A percentile compares a stretch with the other conserved stretches of the same genome.
Conservation (phyloP, 2,113 vertebrate species). For the Camelus dromedarius region DNA sequence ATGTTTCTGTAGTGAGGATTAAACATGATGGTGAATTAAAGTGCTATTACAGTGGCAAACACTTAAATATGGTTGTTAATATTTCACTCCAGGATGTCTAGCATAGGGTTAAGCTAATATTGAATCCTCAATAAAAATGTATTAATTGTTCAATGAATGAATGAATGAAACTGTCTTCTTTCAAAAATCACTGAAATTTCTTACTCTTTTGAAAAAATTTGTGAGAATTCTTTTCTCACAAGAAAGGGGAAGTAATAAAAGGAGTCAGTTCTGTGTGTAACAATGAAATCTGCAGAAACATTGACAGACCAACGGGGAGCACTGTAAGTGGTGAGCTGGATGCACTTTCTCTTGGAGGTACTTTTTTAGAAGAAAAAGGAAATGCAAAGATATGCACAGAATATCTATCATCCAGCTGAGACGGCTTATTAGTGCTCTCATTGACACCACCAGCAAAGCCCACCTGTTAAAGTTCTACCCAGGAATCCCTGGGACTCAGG, state of each 20-base stretch:
- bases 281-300: slow-evolving; percentile 51
- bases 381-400: slow-evolving; percentile 73
- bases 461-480: slow-evolving; percentile 42
- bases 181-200: background rate
- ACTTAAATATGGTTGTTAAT: background rate
- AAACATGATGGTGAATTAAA: background rate
- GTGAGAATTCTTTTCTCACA: background rate
- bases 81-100: background rate
- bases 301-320: slow-evolving; percentile 32
- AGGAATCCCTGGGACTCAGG: background rate
- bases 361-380: slow-evolving; percentile 61
- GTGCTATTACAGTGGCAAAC: background rate
- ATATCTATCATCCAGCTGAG: slow-evolving; percentile 66
- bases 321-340: slow-evolving; percentile 66
- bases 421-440: slow-evolving; percentile 61
- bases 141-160: slow-evolving; percentile 11
- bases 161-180: background rate
- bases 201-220: background rate
- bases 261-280: slow-evolving; percentile 54
- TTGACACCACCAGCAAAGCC: slow-evolving; percentile 42
- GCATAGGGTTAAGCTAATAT: background rate
- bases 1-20: background rate
- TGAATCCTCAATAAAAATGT: background rate
- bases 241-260: slow-evolving; percentile 17
- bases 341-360: slow-evolving; percentile 68